These are phyloP conservation scores for Platycercus adscitus DNA, from an alignment of 2,113 vertebrate species.

Conservation along the genomic window DNA sequence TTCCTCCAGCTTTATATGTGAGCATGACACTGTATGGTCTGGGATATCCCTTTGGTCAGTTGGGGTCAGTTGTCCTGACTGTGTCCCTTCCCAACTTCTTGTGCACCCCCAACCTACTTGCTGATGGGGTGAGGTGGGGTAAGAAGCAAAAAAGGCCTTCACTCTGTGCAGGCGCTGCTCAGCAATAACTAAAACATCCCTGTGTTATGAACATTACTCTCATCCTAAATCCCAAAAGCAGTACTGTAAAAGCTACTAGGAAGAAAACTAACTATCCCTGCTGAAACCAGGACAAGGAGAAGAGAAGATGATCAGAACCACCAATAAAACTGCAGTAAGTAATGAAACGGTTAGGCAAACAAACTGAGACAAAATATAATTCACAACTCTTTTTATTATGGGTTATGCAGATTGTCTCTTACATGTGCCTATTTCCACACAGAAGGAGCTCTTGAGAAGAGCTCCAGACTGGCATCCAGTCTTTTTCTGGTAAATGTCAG, in stretches of 20 bases:
- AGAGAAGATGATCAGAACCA: neutral
- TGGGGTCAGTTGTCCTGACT: neutral
- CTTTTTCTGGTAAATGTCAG: neutral
- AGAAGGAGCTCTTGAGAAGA: neutral
- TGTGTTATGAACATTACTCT: neutral
- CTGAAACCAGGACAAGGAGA: neutral
- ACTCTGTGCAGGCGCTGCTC: neutral
- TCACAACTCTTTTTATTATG: neutral
- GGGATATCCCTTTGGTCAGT: neutral
- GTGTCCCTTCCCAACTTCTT: neutral
- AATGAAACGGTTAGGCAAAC: neutral
- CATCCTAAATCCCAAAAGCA: neutral
- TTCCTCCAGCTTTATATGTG: neutral
- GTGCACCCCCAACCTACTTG: neutral
- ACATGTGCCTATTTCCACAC: neutral
- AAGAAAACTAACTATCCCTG: neutral
- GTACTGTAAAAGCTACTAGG: neutral
- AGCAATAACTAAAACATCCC: neutral
- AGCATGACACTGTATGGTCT: neutral
- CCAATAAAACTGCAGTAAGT: neutral
- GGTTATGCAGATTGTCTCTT: constrained; percentile 24
- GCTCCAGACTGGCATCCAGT: neutral
- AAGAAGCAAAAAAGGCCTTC: neutral
- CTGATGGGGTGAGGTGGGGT: neutral
- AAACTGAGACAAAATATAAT: neutral